Evolutionary conservation across 2,113 vertebrate genomes (phyloP).

Genomic region (Todiramphus chloris): DNA sequence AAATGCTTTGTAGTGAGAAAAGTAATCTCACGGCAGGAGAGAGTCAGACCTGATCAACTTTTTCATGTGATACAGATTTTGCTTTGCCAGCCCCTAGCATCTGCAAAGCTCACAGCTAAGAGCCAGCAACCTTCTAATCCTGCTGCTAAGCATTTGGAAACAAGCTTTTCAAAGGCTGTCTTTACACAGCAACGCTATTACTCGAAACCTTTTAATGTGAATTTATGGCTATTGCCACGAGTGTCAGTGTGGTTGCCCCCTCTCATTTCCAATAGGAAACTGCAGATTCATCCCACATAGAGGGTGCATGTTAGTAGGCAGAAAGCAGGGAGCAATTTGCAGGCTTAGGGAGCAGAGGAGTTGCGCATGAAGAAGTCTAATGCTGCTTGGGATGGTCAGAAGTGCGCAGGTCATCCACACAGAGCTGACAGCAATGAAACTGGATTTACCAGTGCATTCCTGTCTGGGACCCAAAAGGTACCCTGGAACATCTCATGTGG

Average conservation of each 20-base stretch:
- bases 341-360: background rate
- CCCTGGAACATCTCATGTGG: background rate
- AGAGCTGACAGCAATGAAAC: background rate
- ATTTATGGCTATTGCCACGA: background rate
- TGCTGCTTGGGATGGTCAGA: background rate
- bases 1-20: constrained; percentile 66
- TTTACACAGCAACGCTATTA: constrained; percentile 20
- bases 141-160: constrained; percentile 52
- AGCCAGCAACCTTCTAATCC: constrained; percentile 58
- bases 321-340: background rate
- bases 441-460: background rate
- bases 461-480: background rate
- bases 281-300: background rate
- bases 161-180: constrained; percentile 30
- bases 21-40: constrained; percentile 55
- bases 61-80: constrained; percentile 62
- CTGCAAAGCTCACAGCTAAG: constrained; percentile 38
- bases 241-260: background rate
- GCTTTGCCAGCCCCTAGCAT: constrained; percentile 54
- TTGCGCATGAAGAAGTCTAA: background rate
- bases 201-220: constrained; percentile 26
- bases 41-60: constrained; percentile 61
- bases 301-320: background rate
- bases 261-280: background rate
- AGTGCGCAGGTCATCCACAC: background rate